Conservation (phyloP, 1,140 invertebrate species). For the Drosophila prosaltans region DNA sequence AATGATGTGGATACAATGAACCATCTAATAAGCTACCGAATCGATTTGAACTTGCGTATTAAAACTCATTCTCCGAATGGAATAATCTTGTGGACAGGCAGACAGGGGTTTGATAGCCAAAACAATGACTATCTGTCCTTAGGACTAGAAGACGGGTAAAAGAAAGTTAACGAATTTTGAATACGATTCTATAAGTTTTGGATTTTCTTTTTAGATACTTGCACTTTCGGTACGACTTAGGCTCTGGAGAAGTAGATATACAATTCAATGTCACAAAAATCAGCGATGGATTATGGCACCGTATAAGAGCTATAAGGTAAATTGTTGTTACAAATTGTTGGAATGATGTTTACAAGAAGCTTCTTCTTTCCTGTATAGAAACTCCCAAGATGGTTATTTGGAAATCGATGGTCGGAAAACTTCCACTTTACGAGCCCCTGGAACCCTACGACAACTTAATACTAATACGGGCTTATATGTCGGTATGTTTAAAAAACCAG, state of each 20-base stretch:
- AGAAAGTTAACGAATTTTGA: constrained; percentile 59
- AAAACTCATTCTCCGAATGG: constrained; percentile 85
- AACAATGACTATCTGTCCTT: constrained; percentile 93
- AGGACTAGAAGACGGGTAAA: constrained; percentile 90
- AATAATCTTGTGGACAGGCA: constrained; percentile 95
- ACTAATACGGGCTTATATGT: constrained; percentile 93
- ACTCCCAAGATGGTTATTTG: constrained; percentile 92
- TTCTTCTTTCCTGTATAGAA: constrained; percentile 85
- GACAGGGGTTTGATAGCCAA: constrained; percentile 86
- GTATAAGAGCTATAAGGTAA: constrained; percentile 93
- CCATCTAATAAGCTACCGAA: constrained; percentile 82
- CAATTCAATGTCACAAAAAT: constrained; percentile 93
- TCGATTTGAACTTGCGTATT: constrained; percentile 81
- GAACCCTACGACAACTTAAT: constrained; percentile 92
- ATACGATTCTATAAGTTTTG: too few species aligned
- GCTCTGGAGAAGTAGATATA: constrained; percentile 91
- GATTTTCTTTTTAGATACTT: constrained; percentile 81
- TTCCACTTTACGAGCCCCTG: constrained; percentile 90
- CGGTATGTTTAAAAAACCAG: constrained; percentile 84
- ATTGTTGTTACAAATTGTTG: constrained; percentile 4
- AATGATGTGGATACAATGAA: constrained; percentile 91
- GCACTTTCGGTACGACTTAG: constrained; percentile 87
- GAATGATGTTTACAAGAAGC: not conserved
- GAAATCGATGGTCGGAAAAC: constrained; percentile 93
- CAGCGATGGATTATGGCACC: constrained; percentile 96